Evolutionary conservation across 2,113 vertebrate species (phyloP), one percentile per base, ranked within the genome.

Genomic region (Ahaetulla prasina): DNA sequence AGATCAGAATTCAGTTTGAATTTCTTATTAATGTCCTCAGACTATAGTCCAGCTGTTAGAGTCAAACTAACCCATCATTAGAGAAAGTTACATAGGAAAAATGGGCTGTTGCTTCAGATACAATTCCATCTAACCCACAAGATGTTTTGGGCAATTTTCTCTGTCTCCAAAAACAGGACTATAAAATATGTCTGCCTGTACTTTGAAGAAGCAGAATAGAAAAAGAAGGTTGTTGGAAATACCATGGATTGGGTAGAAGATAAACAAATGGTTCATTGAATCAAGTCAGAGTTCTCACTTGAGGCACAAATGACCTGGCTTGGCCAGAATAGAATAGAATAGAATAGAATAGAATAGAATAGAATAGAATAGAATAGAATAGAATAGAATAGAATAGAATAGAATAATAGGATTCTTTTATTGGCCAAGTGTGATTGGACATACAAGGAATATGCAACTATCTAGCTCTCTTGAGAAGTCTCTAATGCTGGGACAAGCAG

Each of bases 21-120:
- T 92, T 92, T 92, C 88, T 85, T 89, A 92, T 89, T 89, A 89
- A 89, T 89, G 85, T 43, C 30, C 49, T 49, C 74, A 86, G 54
- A 52, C 30, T 35, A 35, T 1, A 60, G 18, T 9, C 68, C 87
- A 85, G 53, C 54, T 85, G n/a, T 80, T 30, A 94, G 11, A 89
- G 30, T 60, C 45, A 91, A 45, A 54, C 52, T 54, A 88, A 47
- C 3, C 68, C 8, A 30, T 3, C 3, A 91, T 93, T 84, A 52
- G 35, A 12, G 60, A 52, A 68, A 50, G 49, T 20, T 60, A 53
- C n/a, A 18, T 85, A 35, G 16, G 50, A 39, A 88, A 53, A 88
- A 60, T 53, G 35, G 53, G 45, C 10, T 52, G n/a, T 16, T 74
- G 10, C 30, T 85, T 85, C 50, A 60, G 9, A 52, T 89, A 30